A percentile compares a stretch with the other conserved stretches of the same genome.
phyloP scores from a whole-genome alignment of 2,888 invertebrate species.

The Opisthograptis luteolata region DNA sequence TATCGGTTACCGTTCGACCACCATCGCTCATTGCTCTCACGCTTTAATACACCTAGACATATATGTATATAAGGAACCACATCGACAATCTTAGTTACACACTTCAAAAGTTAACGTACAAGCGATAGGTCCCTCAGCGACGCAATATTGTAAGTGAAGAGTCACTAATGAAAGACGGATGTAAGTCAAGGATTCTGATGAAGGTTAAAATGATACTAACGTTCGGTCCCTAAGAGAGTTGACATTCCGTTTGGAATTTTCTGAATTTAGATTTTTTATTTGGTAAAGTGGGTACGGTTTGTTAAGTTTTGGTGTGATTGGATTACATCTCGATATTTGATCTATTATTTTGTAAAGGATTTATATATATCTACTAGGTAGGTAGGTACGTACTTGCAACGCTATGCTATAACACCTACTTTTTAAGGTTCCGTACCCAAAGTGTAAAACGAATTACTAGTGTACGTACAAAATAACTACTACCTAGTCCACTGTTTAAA shows the following conservation, averaged over 20 bases:
- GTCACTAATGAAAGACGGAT: slow-evolving; percentile 35
- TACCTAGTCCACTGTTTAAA: too few relatives aligned
- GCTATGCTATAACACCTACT: too few relatives aligned
- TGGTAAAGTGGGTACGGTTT: slow-evolving; percentile 10
- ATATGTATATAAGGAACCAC: slow-evolving; percentile 2
- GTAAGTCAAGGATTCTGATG: slow-evolving; percentile 20
- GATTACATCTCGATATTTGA: slow-evolving; percentile 14
- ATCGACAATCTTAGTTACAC: neutral
- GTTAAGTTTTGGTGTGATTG: slow-evolving; percentile 13
- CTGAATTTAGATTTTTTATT: slow-evolving; percentile 10
- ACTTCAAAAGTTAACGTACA: neutral
- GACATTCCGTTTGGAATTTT: slow-evolving; percentile 9
- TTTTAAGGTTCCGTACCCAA: too few relatives aligned
- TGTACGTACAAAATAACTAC: too few relatives aligned
- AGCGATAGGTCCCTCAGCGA: slow-evolving; percentile 28
- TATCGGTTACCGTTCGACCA: too few relatives aligned
- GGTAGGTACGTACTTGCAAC: too few relatives aligned
- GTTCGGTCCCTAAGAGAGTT: slow-evolving; percentile 5
- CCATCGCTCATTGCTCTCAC: too few relatives aligned
- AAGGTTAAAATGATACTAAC: slow-evolving; percentile 17
- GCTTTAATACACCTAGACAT: too few relatives aligned
- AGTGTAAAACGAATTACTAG: too few relatives aligned
- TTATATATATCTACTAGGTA: too few relatives aligned
- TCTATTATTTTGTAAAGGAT: too few relatives aligned
- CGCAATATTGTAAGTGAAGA: slow-evolving; percentile 31